These are phyloP conservation scores for Scaptomyza pallida DNA, from an alignment of 1,140 invertebrate species.

Conservation along the genomic window DNA sequence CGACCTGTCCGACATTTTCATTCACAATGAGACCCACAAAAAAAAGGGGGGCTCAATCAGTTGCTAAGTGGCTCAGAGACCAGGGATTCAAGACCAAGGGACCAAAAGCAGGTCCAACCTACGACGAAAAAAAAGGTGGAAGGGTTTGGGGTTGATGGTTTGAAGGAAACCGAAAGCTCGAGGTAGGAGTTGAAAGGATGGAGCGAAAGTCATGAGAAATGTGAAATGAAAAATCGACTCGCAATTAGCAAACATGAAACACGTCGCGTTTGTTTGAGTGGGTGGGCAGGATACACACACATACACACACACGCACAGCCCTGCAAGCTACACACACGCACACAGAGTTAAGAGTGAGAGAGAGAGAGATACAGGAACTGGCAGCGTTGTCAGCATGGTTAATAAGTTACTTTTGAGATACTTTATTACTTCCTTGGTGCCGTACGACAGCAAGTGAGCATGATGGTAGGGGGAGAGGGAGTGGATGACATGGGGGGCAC, in stretches of 20 bases:
- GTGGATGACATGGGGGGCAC: not conserved
- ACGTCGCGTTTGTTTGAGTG: conserved; percentile 41
- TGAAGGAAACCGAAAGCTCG: not conserved
- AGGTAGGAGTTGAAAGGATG: not conserved
- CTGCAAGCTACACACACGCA: not conserved
- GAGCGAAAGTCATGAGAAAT: conserved; percentile 62
- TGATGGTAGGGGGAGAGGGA: too few relatives aligned
- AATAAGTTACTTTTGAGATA: conserved; percentile 82
- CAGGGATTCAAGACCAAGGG: conserved; percentile 17
- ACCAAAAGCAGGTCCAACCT: conserved; percentile 2
- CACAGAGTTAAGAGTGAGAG: conserved; percentile 20
- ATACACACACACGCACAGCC: not conserved
- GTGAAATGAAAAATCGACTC: conserved; percentile 81
- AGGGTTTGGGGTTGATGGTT: too few relatives aligned
- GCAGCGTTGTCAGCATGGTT: conserved; percentile 79
- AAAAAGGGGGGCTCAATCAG: conserved; percentile 68
- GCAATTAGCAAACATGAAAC: conserved; percentile 82
- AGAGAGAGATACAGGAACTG: conserved; percentile 54
- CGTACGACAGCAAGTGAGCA: conserved; percentile 51
- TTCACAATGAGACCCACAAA: conserved; percentile 9
- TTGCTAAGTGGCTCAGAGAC: conserved; percentile 43
- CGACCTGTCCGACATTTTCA: conserved; percentile 4
- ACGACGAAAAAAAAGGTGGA: not conserved
- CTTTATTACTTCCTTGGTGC: conserved; percentile 79
- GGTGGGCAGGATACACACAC: conserved; percentile 17